Evolutionary conservation across 2,888 invertebrate species (phyloP).

Genomic region (Heteromyza rotundicornis): DNA sequence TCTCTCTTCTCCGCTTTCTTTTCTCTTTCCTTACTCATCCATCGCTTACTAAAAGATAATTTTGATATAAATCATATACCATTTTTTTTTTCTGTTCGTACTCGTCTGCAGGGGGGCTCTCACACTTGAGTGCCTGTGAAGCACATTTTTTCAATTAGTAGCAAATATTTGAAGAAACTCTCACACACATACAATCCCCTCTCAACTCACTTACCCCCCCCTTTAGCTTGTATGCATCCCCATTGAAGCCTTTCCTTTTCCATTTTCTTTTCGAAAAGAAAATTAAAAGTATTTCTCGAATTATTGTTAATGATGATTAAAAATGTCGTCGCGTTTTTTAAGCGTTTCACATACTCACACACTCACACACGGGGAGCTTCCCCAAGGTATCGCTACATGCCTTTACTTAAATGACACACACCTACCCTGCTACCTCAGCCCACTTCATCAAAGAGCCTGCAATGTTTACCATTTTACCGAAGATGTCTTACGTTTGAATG

Average conservation of each 20-base stretch:
- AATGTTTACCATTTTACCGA: too few relatives aligned
- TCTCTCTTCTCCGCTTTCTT: too few relatives aligned
- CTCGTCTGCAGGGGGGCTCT: background rate
- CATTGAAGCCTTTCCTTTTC: slow-evolving; percentile 16
- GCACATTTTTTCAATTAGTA: slow-evolving; percentile 27
- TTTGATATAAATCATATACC: slow-evolving; percentile 36
- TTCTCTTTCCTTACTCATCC: background rate
- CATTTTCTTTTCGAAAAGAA: slow-evolving; percentile 26
- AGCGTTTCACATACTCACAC: slow-evolving; percentile 4
- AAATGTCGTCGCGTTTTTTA: slow-evolving; percentile 35
- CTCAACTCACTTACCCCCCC: slow-evolving; percentile 19
- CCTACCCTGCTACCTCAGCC: background rate
- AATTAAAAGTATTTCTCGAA: slow-evolving; percentile 57
- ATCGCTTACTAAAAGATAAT: slow-evolving; percentile 5
- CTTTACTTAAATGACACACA: slow-evolving; percentile 1
- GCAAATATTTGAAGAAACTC: slow-evolving; percentile 30
- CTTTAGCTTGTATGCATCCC: slow-evolving; percentile 24
- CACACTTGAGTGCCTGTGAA: slow-evolving; percentile 10
- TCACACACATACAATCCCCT: background rate
- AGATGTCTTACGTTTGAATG: too few relatives aligned
- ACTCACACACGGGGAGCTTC: background rate
- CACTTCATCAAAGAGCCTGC: too few relatives aligned
- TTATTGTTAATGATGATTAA: slow-evolving; percentile 61
- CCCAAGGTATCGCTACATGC: background rate
- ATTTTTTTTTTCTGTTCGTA: slow-evolving; percentile 16